Evolutionary conservation across 2,888 invertebrate species (phyloP), one percentile per base, ranked within the genome.

Genomic region (Podabrus alpinus): DNA sequence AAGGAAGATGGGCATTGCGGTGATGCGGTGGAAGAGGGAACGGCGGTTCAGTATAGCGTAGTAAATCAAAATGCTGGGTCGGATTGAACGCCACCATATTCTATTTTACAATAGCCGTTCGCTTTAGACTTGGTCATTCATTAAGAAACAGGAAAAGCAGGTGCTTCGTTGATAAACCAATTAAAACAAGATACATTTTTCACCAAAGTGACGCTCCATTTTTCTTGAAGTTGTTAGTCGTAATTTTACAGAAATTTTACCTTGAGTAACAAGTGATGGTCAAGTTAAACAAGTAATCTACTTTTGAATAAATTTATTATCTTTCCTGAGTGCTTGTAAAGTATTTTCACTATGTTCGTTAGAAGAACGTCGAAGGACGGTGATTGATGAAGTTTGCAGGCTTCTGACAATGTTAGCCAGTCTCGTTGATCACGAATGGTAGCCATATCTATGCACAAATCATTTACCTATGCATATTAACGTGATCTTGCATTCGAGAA

Each of bases 401-500:
- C 68, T 71, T 73, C 73, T 60, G 68, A 71, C 64, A 17, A 68
- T 69, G 76, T 76, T 72, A 73, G 68, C 71, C 69, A 61, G 67
- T 71, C 68, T 25, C 60, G 68, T 73, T 73, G 66, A 64, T 17
- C 76, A 59, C 17, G 60, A 66, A 61, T 71, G 68, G 17, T 66
- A 11, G 67, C 73, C 66, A 69, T 69, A 68, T 62, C 59, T 24
- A 68, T 69, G 71, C 69, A 69, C 71, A 66, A 69, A 73, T 66
- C 71, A 82, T 82, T 82, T 82, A 82, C 82, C 82, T 82, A 82
- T 82, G 82, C 82, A 82, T 82, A 82, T 82, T 82, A 82, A 82
- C 82, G 83, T 83, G 82, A 83, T 82, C 82, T 80, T 81, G 83
- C 82, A 83, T 83, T 82, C 80, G 80, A 79, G 80, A 82, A 81